A percentile compares a stretch with the other conserved stretches of the same genome.
phyloP scores from a whole-genome alignment of 2,888 invertebrate species.

The Tiliacea citrago region DNA sequence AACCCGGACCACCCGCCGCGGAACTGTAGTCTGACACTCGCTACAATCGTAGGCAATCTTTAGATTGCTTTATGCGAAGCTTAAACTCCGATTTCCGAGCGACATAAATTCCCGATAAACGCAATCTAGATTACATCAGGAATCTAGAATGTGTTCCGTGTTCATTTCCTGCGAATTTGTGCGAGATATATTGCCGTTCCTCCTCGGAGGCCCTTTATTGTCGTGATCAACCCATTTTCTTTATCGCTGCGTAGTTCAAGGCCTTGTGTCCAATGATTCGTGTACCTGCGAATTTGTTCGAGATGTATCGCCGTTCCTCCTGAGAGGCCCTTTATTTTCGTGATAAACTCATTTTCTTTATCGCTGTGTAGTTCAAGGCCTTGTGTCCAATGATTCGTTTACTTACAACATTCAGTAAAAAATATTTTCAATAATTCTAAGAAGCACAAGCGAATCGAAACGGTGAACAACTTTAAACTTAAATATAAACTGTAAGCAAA shows the following conservation, averaged over 20 bases:
- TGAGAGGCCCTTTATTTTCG: constrained; percentile 31
- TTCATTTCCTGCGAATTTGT: constrained; percentile 57
- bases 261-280: constrained; percentile 20
- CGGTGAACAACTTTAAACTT: constrained; percentile 4
- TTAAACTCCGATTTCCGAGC: constrained; percentile 56
- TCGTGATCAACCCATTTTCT: constrained; percentile 50
- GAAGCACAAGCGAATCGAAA: constrained; percentile 14
- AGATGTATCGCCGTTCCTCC: constrained; percentile 30
- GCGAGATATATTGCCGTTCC: constrained; percentile 37
- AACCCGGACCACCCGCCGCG: constrained; percentile 30
- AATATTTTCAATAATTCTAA: constrained; percentile 2
- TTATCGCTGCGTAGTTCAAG: constrained; percentile 42
- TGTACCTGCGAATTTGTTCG: constrained; percentile 48
- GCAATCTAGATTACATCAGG: constrained; percentile 61
- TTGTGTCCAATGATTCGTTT: constrained; percentile 13
- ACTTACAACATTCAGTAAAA: constrained; percentile 25
- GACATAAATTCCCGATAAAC: constrained; percentile 58
- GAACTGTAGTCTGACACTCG: constrained; percentile 19
- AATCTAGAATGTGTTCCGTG: constrained; percentile 56
- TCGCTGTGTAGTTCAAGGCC: constrained; percentile 44
- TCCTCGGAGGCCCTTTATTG: constrained; percentile 31
- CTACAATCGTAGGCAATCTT: constrained; percentile 44
- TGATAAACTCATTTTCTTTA: constrained; percentile 51
- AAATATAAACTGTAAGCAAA: constrained; percentile 11
- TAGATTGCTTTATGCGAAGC: constrained; percentile 45